These are phyloP conservation scores for Olivierus martensii DNA, from an alignment of 1,140 invertebrate species.

Conservation along the genomic window DNA sequence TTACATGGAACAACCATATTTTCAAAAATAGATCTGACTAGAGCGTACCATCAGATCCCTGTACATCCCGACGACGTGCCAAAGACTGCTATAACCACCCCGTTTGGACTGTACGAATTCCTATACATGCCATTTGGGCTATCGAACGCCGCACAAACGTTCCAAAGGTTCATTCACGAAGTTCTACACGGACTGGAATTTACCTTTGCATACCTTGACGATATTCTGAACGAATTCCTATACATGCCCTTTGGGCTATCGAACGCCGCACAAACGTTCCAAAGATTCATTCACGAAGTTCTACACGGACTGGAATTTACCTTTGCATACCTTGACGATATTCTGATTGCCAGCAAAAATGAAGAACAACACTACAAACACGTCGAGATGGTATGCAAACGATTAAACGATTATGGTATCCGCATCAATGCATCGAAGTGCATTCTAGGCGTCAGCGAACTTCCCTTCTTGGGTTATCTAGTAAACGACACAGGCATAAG, in stretches of 20 bases:
- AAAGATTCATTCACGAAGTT: too few relatives aligned
- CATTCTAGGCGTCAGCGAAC: conserved; percentile 3
- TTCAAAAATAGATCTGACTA: conserved; percentile 1
- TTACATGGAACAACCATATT: conserved; percentile 2
- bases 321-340: conserved; percentile 11
- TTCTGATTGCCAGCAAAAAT: not conserved
- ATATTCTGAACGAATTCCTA: conserved; percentile 12
- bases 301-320: not conserved
- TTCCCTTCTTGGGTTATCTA: conserved; percentile 4
- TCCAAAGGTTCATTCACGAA: too few relatives aligned
- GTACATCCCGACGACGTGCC: conserved; percentile 5
- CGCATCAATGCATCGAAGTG: conserved; percentile 6
- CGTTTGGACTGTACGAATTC: conserved; percentile 14
- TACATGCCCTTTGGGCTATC: conserved; percentile 15
- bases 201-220: conserved; percentile 7
- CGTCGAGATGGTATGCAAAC: conserved; percentile 21
- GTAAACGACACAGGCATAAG: conserved; percentile 12
- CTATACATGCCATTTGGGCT: conserved; percentile 13
- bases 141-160: too few relatives aligned
- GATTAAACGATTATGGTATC: not conserved
- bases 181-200: not conserved
- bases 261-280: too few relatives aligned
- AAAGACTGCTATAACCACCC: conserved; percentile 9
- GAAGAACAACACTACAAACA: conserved; percentile 15
- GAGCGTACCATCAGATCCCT: conserved; percentile 10